Evolutionary conservation across 2,113 vertebrate genomes (phyloP), one percentile per base, ranked within the genome.

Genomic region (Uropsilus gracilis): DNA sequence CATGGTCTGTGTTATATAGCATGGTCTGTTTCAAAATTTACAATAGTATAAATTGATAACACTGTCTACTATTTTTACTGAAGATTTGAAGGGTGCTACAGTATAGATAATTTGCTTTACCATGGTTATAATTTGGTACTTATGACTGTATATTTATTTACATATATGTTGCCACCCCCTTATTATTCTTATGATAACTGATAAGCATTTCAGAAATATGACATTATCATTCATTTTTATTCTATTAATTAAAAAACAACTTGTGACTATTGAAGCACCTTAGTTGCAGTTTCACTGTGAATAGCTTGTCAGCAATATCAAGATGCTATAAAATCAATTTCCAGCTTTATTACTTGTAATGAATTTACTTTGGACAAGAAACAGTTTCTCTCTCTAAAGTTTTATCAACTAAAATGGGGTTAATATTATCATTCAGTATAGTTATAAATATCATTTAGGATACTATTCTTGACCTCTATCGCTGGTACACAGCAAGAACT

Each of bases 131-230:
- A 85, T 91, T 55, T 81, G 42, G 20, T 89, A 61, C 83, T n/a
- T 46, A 26, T 57, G 14, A 68, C 37, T 72, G 30, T 30, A 28
- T 68, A 89, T 83, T 77, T 91, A 73, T 84, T 37, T 37, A 63
- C 28, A 85, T 48, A 73, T 39, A 80, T 76, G 32, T 44, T 90
- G 20, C 59, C 46, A 71, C 89, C 63, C 7, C 30, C 20, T 8
- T 3, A 72, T 84, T 91, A 42, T 68, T 85, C 13, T 75, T 90
- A 66, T 34, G 28, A 18, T 42, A 73, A 89, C 18, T 66, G 32
- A 72, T 77, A 95, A 92, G 78, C 39, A 95, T 82, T 96, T 82
- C 72, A 85, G 68, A 91, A 85, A 91, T 94, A 87, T 34, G 53
- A 55, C 22, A 73, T 22, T 59, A 3, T 68, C 12, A 76, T 55